phyloP scores from a whole-genome alignment of 2,797 vertebrate species.

The Rhinophrynus dorsalis region DNA sequence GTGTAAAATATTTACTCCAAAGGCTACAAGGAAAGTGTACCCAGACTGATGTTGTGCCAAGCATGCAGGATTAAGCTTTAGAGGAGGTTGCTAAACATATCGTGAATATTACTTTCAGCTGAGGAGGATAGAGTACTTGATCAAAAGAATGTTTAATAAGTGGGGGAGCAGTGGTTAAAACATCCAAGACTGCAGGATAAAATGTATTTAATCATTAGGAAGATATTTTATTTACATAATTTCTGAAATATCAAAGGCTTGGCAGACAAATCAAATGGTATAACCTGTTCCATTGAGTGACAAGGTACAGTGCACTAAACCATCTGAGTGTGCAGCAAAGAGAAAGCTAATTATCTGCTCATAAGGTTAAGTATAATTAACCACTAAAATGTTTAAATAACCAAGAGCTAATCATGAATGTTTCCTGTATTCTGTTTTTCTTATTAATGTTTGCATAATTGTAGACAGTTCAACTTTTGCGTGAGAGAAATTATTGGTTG shows the following conservation, averaged over 20 bases:
- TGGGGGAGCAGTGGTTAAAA: conserved; percentile 34
- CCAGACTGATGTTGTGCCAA: conserved; percentile 70
- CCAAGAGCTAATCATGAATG: background rate
- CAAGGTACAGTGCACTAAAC: conserved; percentile 6
- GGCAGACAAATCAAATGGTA: conserved; percentile 8
- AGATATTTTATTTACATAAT: conserved; percentile 30
- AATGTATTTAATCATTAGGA: conserved; percentile 24
- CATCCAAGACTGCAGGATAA: conserved; percentile 9
- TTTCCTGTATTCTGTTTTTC: background rate
- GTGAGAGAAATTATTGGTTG: background rate
- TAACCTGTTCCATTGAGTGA: conserved; percentile 8
- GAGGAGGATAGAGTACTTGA: conserved; percentile 51
- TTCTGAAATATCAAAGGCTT: conserved; percentile 10
- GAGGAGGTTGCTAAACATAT: conserved; percentile 54
- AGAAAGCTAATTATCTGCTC: background rate
- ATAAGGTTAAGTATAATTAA: conserved; percentile 18
- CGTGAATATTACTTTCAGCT: conserved; percentile 64
- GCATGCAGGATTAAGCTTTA: conserved; percentile 58
- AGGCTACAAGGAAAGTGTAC: conserved; percentile 60
- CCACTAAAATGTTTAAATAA: background rate
- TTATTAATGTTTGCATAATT: background rate
- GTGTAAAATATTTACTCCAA: conserved; percentile 64
- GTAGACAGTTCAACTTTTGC: background rate
- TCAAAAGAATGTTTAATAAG: conserved; percentile 53
- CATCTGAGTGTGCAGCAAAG: background rate